phyloP scores from a whole-genome alignment of 2,888 invertebrate genomes.

The Sylvicola cinctus region DNA sequence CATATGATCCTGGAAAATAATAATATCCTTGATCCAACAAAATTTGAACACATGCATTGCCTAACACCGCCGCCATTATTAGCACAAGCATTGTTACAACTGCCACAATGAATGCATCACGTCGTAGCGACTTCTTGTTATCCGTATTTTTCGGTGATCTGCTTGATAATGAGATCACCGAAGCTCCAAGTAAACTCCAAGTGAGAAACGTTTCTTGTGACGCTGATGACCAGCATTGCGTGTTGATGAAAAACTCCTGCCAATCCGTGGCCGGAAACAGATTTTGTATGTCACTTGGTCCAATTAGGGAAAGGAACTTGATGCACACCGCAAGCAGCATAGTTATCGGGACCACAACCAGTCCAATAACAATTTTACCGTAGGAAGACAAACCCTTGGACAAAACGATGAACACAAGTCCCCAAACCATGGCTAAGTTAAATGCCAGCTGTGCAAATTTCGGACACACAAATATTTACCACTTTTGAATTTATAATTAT shows the following conservation, averaged over 20 bases:
- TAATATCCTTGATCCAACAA: slow-evolving; percentile 49
- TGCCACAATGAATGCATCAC: slow-evolving; percentile 45
- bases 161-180: slow-evolving; percentile 21
- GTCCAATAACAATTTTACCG: slow-evolving; percentile 39
- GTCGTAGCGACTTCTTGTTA: slow-evolving; percentile 13
- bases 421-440: slow-evolving; percentile 77
- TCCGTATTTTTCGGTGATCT: slow-evolving; percentile 11
- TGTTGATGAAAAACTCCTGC: slow-evolving; percentile 66
- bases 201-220: slow-evolving; percentile 74
- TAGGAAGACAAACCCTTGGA: slow-evolving; percentile 58
- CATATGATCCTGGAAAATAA: slow-evolving; percentile 69
- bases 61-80: slow-evolving; percentile 54
- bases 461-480: neutral
- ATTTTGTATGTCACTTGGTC: slow-evolving; percentile 26
- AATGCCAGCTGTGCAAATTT: slow-evolving; percentile 71
- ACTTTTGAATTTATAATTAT: slow-evolving; percentile 1
- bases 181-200: slow-evolving; percentile 51
- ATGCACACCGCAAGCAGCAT: slow-evolving; percentile 28
- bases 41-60: slow-evolving; percentile 64
- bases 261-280: slow-evolving; percentile 64
- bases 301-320: slow-evolving; percentile 12
- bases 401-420: slow-evolving; percentile 67
- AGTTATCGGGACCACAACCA: slow-evolving; percentile 57
- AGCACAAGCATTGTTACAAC: slow-evolving; percentile 54
- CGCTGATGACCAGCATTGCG: slow-evolving; percentile 72